A percentile compares a stretch with the other conserved stretches of the same genome.
Evolutionary conservation across 1,140 invertebrate species (phyloP).

Genomic region (Psix sp.): DNA sequence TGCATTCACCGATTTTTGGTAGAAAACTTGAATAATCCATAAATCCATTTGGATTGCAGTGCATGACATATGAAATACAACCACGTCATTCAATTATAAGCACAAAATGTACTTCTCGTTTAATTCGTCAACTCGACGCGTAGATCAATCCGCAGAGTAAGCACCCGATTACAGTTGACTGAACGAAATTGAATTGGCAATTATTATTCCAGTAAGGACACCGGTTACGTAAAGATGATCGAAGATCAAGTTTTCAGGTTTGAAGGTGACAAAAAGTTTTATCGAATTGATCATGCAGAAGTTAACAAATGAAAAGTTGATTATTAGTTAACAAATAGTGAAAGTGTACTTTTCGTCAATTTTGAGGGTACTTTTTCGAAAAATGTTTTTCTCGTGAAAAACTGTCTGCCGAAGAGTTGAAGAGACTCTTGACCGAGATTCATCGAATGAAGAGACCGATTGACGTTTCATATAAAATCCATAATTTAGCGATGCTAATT

Average conservation of each 20-base stretch:
- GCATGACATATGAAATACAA: conserved; percentile 25
- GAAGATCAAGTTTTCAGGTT: conserved; percentile 22
- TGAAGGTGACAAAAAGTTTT: neutral
- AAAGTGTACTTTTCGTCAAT: too few relatives aligned
- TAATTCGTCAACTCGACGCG: conserved; percentile 36
- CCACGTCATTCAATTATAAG: conserved; percentile 51
- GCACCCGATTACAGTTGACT: conserved; percentile 53
- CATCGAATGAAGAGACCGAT: too few relatives aligned
- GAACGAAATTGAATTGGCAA: conserved; percentile 58
- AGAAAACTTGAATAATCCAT: conserved; percentile 37
- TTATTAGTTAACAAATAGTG: too few relatives aligned
- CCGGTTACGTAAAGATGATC: conserved; percentile 23
- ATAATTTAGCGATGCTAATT: too few relatives aligned
- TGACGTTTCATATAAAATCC: too few relatives aligned
- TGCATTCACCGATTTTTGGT: too few relatives aligned
- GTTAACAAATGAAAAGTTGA: too few relatives aligned
- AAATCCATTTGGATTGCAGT: conserved; percentile 27
- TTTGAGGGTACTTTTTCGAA: too few relatives aligned
- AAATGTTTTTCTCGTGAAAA: too few relatives aligned
- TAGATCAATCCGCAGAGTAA: conserved; percentile 49
- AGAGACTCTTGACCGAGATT: too few relatives aligned
- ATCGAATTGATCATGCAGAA: neutral
- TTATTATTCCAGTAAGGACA: conserved; percentile 49
- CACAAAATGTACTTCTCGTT: conserved; percentile 38
- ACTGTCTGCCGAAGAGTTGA: too few relatives aligned